These are phyloP conservation scores for Melipona bicolor DNA, from an alignment of 2,888 invertebrate species.

Conservation along the genomic window DNA sequence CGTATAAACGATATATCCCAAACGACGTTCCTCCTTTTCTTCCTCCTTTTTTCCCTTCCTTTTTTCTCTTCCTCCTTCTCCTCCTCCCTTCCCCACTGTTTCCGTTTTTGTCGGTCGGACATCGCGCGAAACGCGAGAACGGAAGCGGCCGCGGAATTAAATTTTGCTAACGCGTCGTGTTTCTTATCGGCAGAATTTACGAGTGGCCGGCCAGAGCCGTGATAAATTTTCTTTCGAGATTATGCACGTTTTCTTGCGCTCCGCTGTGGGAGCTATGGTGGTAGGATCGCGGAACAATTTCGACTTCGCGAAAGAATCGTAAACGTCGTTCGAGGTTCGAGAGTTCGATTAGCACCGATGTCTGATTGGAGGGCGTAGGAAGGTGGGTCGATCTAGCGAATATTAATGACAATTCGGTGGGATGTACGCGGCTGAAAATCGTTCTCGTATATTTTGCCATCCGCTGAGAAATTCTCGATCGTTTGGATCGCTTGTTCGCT, in stretches of 20 bases:
- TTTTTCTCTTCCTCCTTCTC: background rate
- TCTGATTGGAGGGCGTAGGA: background rate
- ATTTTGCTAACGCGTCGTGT: constrained; percentile 31
- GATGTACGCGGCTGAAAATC: background rate
- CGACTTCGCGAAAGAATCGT: constrained; percentile 17
- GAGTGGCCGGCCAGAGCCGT: constrained; percentile 5
- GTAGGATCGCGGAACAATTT: constrained; percentile 7
- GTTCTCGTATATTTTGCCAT: too few species aligned
- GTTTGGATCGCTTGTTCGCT: background rate
- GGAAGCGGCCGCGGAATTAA: constrained; percentile 11
- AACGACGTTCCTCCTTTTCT: background rate
- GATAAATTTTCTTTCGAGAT: constrained; percentile 26
- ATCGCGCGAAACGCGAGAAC: background rate
- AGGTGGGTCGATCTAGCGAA: background rate
- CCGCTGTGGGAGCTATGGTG: background rate
- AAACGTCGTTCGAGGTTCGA: constrained; percentile 19
- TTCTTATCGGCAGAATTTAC: constrained; percentile 26
- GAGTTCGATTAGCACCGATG: constrained; percentile 6
- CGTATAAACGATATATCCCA: background rate
- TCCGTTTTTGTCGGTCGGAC: background rate
- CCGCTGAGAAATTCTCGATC: background rate
- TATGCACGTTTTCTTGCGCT: constrained; percentile 17
- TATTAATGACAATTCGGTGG: background rate
- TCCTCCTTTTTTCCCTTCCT: background rate
- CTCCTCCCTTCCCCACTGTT: background rate